phyloP scores from a whole-genome alignment of 2,888 invertebrate genomes.

The Temnothorax rugatulus region DNA sequence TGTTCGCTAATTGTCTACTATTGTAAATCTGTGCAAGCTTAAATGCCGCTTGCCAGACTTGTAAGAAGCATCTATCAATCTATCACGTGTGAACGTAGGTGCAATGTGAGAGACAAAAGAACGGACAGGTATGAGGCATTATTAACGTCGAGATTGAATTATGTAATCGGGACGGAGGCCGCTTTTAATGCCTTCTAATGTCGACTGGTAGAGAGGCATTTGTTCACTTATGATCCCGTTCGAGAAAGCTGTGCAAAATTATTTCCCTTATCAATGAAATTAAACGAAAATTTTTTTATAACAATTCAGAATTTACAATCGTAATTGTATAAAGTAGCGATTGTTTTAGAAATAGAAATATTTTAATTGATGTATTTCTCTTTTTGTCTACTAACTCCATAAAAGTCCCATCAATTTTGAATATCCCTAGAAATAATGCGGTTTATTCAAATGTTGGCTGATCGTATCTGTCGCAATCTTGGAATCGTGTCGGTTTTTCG shows the following conservation, averaged over 20 bases:
- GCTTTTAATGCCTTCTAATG: conserved; percentile 43
- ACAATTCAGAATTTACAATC: not conserved
- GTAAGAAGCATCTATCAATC: conserved; percentile 46
- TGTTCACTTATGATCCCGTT: conserved; percentile 27
- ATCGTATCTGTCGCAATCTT: conserved; percentile 18
- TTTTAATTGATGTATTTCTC: conserved; percentile 1
- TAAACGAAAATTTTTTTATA: not conserved
- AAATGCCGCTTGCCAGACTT: conserved; percentile 44
- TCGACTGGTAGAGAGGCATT: conserved; percentile 10
- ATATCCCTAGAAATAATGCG: not conserved
- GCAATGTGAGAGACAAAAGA: conserved; percentile 47
- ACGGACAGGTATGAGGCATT: conserved; percentile 42
- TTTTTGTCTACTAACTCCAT: not conserved
- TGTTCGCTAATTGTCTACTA: conserved; percentile 45
- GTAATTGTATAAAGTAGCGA: not conserved
- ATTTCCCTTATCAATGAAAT: not conserved
- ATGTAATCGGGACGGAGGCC: conserved; percentile 45
- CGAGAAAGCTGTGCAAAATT: conserved; percentile 9
- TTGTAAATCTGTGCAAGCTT: conserved; percentile 45
- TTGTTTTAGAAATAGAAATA: not conserved
- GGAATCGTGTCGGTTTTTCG: conserved; percentile 20
- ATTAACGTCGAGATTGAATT: conserved; percentile 53
- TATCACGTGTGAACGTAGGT: conserved; percentile 42
- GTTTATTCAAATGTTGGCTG: conserved; percentile 18
- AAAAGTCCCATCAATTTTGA: not conserved